Evolutionary conservation across 2,888 invertebrate species (phyloP).

Genomic region (Tineola bisselliella): DNA sequence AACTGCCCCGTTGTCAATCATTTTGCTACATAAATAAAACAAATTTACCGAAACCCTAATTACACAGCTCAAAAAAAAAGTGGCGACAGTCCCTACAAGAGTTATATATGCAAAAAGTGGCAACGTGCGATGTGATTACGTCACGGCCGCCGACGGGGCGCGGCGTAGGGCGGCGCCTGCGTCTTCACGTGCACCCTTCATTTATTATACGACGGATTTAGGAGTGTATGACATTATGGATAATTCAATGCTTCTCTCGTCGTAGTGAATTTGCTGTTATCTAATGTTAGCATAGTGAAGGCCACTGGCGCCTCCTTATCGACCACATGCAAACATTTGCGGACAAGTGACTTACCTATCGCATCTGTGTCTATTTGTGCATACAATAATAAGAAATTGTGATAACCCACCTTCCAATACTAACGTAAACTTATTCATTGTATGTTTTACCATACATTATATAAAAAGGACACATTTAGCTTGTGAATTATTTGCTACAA

Average conservation of each 20-base stretch:
- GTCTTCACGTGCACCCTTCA: constrained; percentile 29
- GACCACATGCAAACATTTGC: constrained; percentile 48
- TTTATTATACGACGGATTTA: constrained; percentile 34
- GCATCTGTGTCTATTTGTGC: constrained; percentile 43
- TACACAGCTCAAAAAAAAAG: constrained; percentile 53
- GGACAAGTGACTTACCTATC: constrained; percentile 53
- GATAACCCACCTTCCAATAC: too few species aligned
- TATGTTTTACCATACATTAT: too few species aligned
- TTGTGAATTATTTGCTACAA: too few species aligned
- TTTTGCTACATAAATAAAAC: constrained; percentile 45
- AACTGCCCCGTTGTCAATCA: constrained; percentile 16
- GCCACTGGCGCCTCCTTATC: constrained; percentile 60
- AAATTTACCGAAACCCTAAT: constrained; percentile 52
- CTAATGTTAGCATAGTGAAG: constrained; percentile 23
- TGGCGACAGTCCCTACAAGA: constrained; percentile 62
- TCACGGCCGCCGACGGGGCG: constrained; percentile 60
- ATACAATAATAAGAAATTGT: constrained; percentile 35
- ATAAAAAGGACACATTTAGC: too few species aligned
- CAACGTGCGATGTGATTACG: constrained; percentile 53
- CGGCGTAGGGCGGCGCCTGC: constrained; percentile 53
- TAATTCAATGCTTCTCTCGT: constrained; percentile 51
- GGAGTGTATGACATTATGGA: constrained; percentile 33
- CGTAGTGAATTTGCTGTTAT: constrained; percentile 32
- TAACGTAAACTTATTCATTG: too few species aligned
- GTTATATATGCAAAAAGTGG: constrained; percentile 54